Percentiles rank a stretch among this genome's conserved stretches.
phyloP scores from a whole-genome alignment of 2,888 invertebrate species.

The Ormyrus thymus region DNA sequence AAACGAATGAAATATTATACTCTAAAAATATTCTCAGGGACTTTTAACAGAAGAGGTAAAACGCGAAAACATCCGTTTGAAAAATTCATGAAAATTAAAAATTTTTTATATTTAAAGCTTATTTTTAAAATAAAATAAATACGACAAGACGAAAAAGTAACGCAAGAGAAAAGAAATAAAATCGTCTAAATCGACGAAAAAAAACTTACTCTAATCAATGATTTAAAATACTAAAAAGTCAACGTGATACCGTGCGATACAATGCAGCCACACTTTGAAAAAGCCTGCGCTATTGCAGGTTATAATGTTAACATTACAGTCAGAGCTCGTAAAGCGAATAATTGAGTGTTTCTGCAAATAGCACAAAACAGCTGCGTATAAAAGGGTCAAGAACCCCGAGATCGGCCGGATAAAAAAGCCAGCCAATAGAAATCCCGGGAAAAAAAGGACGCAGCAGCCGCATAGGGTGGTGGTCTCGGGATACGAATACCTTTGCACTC shows the following conservation, averaged over 20 bases:
- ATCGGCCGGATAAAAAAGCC: constrained; percentile 36
- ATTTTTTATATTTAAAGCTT: too few species aligned
- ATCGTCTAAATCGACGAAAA: too few species aligned
- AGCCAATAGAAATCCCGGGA: constrained; percentile 47
- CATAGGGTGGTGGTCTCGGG: constrained; percentile 30
- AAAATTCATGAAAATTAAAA: too few species aligned
- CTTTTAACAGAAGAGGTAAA: too few species aligned
- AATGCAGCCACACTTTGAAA: neutral
- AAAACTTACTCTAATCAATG: too few species aligned
- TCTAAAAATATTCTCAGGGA: too few species aligned
- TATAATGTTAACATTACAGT: constrained; percentile 30
- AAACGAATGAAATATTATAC: too few species aligned
- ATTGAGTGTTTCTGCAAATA: constrained; percentile 41
- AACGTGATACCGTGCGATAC: neutral
- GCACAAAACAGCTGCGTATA: constrained; percentile 34
- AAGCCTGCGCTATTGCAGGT: constrained; percentile 7
- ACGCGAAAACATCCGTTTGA: too few species aligned
- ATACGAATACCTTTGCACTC: constrained; percentile 15
- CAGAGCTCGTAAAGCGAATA: constrained; percentile 33
- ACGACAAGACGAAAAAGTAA: too few species aligned
- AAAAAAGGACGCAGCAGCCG: constrained; percentile 33
- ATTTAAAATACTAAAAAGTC: too few species aligned
- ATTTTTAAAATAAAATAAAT: too few species aligned
- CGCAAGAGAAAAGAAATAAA: too few species aligned
- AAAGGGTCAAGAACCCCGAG: constrained; percentile 26